These are phyloP conservation scores for Carabus problematicus DNA, from an alignment of 2,888 invertebrate genomes.

Conservation along the genomic window DNA sequence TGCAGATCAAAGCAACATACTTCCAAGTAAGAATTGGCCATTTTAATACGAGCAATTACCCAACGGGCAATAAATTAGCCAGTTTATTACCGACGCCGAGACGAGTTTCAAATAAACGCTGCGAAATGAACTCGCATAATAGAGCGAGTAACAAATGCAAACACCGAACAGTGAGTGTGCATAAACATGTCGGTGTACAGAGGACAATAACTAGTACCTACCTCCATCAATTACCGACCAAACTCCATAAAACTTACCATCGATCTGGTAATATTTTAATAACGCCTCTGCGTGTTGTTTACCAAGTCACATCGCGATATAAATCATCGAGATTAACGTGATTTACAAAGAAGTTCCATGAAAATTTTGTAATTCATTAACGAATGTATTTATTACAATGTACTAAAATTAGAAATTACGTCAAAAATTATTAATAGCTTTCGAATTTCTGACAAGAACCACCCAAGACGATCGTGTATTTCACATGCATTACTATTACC, in stretches of 20 bases:
- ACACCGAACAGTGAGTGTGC: too few species aligned
- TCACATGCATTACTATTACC: slow-evolving; percentile 1
- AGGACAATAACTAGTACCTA: slow-evolving; percentile 8
- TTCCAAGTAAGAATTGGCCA: slow-evolving; percentile 21
- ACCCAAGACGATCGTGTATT: slow-evolving; percentile 18
- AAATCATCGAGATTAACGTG: slow-evolving; percentile 16
- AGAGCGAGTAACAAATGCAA: slow-evolving; percentile 3
- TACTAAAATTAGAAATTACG: slow-evolving; percentile 24
- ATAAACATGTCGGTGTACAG: not conserved
- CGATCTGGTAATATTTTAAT: slow-evolving; percentile 26
- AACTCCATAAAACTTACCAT: too few species aligned
- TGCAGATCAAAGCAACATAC: too few species aligned
- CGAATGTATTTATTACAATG: slow-evolving; percentile 22
- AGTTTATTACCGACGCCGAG: slow-evolving; percentile 20
- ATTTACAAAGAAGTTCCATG: slow-evolving; percentile 20
- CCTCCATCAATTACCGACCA: too few species aligned
- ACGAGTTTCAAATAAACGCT: slow-evolving; percentile 19
- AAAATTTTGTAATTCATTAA: slow-evolving; percentile 28
- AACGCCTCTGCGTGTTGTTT: slow-evolving; percentile 16
- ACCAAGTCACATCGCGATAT: slow-evolving; percentile 2
- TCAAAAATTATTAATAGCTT: slow-evolving; percentile 26
- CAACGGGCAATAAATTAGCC: slow-evolving; percentile 25
- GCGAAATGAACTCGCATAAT: slow-evolving; percentile 30
- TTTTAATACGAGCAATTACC: slow-evolving; percentile 34
- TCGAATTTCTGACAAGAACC: slow-evolving; percentile 19